These are phyloP conservation scores for Callimico goeldii DNA, from an alignment of 2,797 vertebrate genomes.

Conservation along the genomic window DNA sequence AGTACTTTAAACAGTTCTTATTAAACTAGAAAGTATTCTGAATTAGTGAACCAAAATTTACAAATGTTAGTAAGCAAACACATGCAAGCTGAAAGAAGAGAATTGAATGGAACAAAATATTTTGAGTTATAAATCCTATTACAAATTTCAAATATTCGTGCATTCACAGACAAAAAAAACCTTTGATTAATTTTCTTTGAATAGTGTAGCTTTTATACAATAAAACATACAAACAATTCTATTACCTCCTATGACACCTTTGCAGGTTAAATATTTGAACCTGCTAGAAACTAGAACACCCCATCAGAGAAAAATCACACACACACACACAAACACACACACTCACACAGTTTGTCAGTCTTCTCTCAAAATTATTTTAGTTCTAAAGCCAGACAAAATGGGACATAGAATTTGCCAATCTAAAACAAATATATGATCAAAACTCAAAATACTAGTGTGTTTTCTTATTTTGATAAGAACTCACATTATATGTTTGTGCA, in stretches of 20 bases:
- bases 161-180: background rate
- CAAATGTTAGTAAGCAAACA: background rate
- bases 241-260: background rate
- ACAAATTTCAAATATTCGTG: background rate
- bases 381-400: background rate
- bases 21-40: background rate
- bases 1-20: background rate
- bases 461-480: background rate
- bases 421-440: background rate
- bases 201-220: background rate
- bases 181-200: background rate
- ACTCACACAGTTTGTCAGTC: background rate
- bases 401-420: background rate
- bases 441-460: background rate
- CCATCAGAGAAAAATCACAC: background rate
- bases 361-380: background rate
- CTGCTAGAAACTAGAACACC: background rate
- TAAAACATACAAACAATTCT: background rate
- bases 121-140: background rate
- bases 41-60: background rate
- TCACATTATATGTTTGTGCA: background rate
- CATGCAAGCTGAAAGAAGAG: background rate
- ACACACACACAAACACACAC: background rate
- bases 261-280: background rate
- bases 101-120: background rate